These are phyloP conservation scores for Mesembrinibis cayennensis DNA, from an alignment of 2,113 vertebrate species.

Conservation along the genomic window DNA sequence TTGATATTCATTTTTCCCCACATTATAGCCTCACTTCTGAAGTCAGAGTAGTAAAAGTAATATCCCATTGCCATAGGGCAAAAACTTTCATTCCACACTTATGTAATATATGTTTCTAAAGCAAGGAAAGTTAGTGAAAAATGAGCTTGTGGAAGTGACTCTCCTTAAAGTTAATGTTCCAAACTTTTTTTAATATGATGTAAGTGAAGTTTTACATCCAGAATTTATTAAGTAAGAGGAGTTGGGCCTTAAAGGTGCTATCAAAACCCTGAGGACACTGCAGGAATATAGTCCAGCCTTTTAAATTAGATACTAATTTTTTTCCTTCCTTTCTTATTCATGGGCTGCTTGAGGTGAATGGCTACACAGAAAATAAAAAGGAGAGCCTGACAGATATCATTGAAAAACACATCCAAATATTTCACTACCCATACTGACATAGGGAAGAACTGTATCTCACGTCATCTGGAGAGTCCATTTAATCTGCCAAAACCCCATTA, in stretches of 20 bases:
- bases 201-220: neutral
- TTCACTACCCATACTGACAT: neutral
- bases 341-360: neutral
- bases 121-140: conserved; percentile 45
- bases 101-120: neutral
- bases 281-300: neutral
- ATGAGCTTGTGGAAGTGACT: conserved; percentile 28
- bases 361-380: neutral
- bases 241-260: neutral
- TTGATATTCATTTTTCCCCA: neutral
- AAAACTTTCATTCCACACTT: conserved; percentile 19
- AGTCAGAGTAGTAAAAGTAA: conserved; percentile 32
- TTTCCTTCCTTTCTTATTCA: neutral
- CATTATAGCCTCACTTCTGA: neutral
- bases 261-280: neutral
- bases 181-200: neutral
- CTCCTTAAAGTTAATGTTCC: conserved; percentile 42
- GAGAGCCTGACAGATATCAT: neutral
- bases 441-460: neutral
- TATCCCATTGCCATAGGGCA: neutral
- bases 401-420: neutral
- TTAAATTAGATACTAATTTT: neutral
- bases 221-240: conserved; percentile 47
- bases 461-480: neutral
- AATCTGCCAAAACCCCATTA: conserved; percentile 12